Evolutionary conservation across 37 sponge, comb jelly and placozoan genomes (phyloP).

Genomic region (Aplysina aerophoba): DNA sequence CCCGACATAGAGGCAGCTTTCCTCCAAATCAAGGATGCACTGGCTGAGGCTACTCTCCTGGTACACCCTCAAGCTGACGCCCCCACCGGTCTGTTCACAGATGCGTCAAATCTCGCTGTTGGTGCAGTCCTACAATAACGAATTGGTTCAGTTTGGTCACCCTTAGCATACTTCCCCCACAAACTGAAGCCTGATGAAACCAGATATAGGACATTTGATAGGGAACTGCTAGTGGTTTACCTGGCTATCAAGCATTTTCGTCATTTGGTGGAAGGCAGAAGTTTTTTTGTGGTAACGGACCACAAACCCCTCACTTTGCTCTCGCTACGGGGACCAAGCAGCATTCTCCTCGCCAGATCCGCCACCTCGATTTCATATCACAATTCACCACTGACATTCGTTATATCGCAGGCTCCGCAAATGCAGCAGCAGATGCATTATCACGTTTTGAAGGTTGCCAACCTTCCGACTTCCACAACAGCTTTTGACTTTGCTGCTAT

Average conservation of each 20-base stretch:
- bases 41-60: too few relatives aligned
- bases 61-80: too few relatives aligned
- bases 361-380: constrained; percentile 38
- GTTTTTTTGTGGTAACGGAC: constrained; percentile 34
- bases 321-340: background rate
- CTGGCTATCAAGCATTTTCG: constrained; percentile 44
- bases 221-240: constrained; percentile 50
- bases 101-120: too few relatives aligned
- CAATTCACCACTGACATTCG: constrained; percentile 48
- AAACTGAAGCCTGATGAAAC: constrained; percentile 45
- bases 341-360: constrained; percentile 36
- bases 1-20: too few relatives aligned
- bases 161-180: constrained; percentile 37
- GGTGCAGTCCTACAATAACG: constrained; percentile 40
- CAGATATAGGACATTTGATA: constrained; percentile 50
- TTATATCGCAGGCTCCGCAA: constrained; percentile 18
- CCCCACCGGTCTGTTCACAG: too few relatives aligned
- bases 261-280: constrained; percentile 46
- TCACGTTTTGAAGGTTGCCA: constrained; percentile 20
- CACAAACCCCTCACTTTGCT: constrained; percentile 33
- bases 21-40: too few relatives aligned
- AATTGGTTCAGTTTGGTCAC: background rate
- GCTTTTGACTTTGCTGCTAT: background rate
- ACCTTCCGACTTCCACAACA: background rate
- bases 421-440: constrained; percentile 51